phyloP scores from a whole-genome alignment of 2,113 vertebrate genomes.

The Myocastor coypus region DNA sequence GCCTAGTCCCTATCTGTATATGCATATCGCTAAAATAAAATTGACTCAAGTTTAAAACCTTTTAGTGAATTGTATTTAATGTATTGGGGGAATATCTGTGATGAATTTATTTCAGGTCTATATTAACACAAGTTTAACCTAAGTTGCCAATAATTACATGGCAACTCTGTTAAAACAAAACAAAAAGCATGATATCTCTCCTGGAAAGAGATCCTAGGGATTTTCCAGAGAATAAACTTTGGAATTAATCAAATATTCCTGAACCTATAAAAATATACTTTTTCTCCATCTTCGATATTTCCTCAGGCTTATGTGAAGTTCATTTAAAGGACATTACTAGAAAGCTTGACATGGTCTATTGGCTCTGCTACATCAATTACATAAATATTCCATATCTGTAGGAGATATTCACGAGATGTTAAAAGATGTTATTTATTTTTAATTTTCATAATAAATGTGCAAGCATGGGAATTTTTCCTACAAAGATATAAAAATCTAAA shows the following conservation, averaged over 20 bases:
- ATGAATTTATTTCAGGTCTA: constrained; percentile 14
- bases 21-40: constrained; percentile 9
- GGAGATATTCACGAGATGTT: not conserved
- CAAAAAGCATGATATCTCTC: not conserved
- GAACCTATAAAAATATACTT: constrained; percentile 58
- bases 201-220: not conserved
- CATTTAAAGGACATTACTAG: constrained; percentile 63
- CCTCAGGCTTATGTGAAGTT: constrained; percentile 72
- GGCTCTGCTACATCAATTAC: constrained; percentile 48
- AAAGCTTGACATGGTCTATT: constrained; percentile 53
- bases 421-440: constrained; percentile 36
- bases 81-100: not conserved
- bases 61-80: constrained; percentile 18
- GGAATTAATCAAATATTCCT: constrained; percentile 57
- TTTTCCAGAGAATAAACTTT: constrained; percentile 28
- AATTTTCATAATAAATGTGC: constrained; percentile 1
- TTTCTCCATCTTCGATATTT: constrained; percentile 61
- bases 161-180: not conserved
- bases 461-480: not conserved
- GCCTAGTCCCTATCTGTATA: not conserved
- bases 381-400: constrained; percentile 34
- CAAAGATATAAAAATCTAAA: constrained; percentile 38
- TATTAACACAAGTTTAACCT: constrained; percentile 23
- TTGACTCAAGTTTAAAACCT: not conserved
- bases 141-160: not conserved